Conservation (phyloP, 2,797 vertebrate genomes). For the Mycteria americana region DNA sequence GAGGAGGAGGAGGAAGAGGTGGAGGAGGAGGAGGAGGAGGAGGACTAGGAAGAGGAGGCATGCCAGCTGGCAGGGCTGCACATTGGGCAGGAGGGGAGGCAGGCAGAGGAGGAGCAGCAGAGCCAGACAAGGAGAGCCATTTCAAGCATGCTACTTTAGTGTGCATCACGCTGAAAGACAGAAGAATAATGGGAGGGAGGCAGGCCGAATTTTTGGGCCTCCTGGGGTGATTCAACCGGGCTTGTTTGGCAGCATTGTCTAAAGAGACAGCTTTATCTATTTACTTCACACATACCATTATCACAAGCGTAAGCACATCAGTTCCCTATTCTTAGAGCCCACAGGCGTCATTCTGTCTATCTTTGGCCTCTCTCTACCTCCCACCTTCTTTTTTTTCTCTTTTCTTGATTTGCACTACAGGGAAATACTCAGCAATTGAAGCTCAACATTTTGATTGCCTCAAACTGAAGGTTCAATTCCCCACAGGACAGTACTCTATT, state of each 20-base stretch:
- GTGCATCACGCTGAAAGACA: neutral
- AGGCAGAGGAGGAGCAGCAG: neutral
- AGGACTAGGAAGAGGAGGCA: neutral
- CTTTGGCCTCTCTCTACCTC: neutral
- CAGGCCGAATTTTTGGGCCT: neutral
- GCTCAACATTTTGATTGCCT: neutral
- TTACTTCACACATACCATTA: neutral
- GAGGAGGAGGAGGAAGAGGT: neutral
- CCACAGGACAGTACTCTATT: neutral
- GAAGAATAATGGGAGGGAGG: neutral
- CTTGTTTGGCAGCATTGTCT: conserved; percentile 18
- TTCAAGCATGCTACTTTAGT: neutral
- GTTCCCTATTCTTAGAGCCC: neutral
- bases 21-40: neutral
- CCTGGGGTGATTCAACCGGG: neutral
- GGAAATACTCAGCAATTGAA: neutral
- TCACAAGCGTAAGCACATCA: neutral
- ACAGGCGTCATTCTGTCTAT: neutral
- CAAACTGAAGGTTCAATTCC: neutral
- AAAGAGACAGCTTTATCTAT: conserved; percentile 39
- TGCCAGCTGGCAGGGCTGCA: neutral
- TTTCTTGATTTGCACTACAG: neutral
- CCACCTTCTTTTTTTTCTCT: neutral
- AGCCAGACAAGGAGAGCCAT: neutral
- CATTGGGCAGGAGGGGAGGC: neutral